These are phyloP conservation scores for Synanthedon andrenaeformis DNA, from an alignment of 2,888 invertebrate species.

Conservation along the genomic window DNA sequence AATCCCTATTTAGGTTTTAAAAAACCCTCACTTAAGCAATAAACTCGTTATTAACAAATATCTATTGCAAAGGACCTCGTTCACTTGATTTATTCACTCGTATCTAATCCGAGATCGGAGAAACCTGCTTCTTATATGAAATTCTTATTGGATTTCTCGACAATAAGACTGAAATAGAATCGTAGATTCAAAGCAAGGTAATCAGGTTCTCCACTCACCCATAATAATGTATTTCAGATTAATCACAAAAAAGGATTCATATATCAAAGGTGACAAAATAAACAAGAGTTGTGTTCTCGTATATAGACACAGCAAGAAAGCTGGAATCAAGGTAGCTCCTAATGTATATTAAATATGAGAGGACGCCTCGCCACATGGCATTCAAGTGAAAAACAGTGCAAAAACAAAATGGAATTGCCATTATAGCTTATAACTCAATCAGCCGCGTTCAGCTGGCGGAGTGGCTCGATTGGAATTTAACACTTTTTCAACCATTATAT, in stretches of 20 bases:
- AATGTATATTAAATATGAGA: conserved; percentile 59
- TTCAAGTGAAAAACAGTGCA: conserved; percentile 61
- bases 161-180: background rate
- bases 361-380: conserved; percentile 26
- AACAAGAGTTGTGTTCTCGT: conserved; percentile 53
- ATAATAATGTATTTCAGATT: conserved; percentile 41
- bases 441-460: conserved; percentile 29
- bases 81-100: no score
- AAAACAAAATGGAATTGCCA: conserved; percentile 61
- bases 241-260: conserved; percentile 54
- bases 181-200: conserved; percentile 12
- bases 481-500: conserved; percentile 57
- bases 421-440: conserved; percentile 69
- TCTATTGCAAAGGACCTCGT: no score
- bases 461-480: conserved; percentile 46
- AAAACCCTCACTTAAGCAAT: no score
- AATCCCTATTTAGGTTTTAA: no score
- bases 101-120: no score
- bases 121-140: background rate
- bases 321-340: conserved; percentile 30
- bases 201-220: conserved; percentile 34
- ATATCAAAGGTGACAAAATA: conserved; percentile 64
- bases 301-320: conserved; percentile 34
- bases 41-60: no score
- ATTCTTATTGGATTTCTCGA: background rate